Evolutionary conservation across 2,797 vertebrate species (phyloP), one percentile per base, ranked within the genome.

Genomic region (Pangasius djambal): DNA sequence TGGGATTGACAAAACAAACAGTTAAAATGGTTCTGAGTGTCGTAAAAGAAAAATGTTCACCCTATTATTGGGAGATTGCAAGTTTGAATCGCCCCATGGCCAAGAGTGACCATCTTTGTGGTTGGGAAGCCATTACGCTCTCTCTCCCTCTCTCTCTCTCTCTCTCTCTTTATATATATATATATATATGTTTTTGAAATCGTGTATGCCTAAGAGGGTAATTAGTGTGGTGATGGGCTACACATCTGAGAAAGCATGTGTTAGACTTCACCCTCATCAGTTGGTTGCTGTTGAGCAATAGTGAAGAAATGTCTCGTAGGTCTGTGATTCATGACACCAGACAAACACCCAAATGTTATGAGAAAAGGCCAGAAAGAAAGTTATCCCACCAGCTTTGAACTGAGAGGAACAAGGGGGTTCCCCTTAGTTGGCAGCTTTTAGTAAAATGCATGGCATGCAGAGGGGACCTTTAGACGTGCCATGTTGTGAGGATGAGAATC

Each of bases 401-500:
- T 83, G 34, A 86, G 69, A 87, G 63, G 65, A 70, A 74, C 52
- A 70, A 77, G 55, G 87, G 88, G 77, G 72, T 87, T 89, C 86
- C 72, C 65, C 72, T 48, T 79, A 50, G 57, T 88, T 90, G 72
- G 88, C 55, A 83, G 61, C 85, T 89, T 90, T 91, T 78, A 90
- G 77, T 89, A 88, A 91, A 91, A 87, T 74, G 91, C 90, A 83
- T 92, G 90, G 89, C 83, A 85, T 72, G 52, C 75, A 87, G 83
- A 83, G 52, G 37, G 52, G 85, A 61, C 69, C 83, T 89, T 90
- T 85, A 87, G 50, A 69, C 55, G 28, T 90, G 88, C 88, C 89
- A 90, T 86, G 79, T 85, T 81, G 44, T 86, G 63, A 87, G 75
- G 84, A 81, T 85, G 74, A 79, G 85, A 90, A 87, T 91, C 83